Base-by-base conservation (phyloP, 2,113 vertebrate genomes). In the Loxodonta africana region DNA sequence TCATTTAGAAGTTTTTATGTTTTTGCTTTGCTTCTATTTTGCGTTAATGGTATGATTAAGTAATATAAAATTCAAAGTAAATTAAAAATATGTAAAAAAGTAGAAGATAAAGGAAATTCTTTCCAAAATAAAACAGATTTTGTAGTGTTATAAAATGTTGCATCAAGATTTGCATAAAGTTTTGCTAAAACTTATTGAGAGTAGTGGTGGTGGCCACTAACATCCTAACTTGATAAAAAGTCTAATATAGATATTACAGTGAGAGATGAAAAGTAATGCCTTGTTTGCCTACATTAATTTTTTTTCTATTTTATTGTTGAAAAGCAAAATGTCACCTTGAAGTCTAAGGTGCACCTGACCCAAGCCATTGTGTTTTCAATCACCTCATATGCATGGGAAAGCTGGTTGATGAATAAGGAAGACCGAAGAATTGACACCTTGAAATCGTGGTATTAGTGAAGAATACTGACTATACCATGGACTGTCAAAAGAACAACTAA, bases 1-100 rank as follows among this genome's bases (percentile, higher is more conserved):
- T 98, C 93, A 96, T 94, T 95, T 95, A 33, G 96, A 92, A 86
- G 46, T 90, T 83, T 92, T 53, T 88, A 23, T 37, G 37, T 7
- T 83, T 92, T 60, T 74, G 8, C 10, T 76, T 92, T 65, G 6
- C 51, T 73, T 91, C 92, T 69, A 77, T 90, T 92, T 88, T 80
- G 0, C 90, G 77, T 94, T 87, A 76, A 83, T 5, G 26, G 57
- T 48, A 57, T 73, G 62, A 18, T 18, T 80, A 88, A 91, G 10
- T 92, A 86, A 57, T 44, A 0, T 41, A 15, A 23, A 28, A 67
- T 69, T 76, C n/a, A 86, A 93, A 83, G 30, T 53, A 80, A 69
- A 94, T 73, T 76, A 73, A 95, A 96, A 87, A 69, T 83, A 60
- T 5, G 6, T 86, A 84, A 91, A n/a, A 95, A 87, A 63, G 15